Conservation (phyloP, 2,113 vertebrate species). For the Corydoras maculifer region DNA sequence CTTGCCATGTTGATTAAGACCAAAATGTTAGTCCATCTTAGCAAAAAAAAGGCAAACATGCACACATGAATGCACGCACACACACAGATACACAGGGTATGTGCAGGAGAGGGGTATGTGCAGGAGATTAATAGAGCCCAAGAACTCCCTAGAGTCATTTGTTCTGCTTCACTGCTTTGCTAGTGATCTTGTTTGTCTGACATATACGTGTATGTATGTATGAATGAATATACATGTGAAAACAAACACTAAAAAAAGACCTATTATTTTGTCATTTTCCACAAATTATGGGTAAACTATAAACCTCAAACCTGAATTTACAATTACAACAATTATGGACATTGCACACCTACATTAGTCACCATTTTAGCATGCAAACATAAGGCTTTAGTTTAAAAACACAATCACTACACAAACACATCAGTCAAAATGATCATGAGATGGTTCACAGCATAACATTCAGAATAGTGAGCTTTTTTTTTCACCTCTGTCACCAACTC, state of each 20-base stretch:
- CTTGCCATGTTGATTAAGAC: too few species aligned
- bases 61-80: background rate
- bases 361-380: conserved; percentile 11
- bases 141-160: conserved; percentile 22
- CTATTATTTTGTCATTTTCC: too few species aligned
- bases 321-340: background rate
- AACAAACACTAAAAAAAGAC: too few species aligned
- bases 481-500: conserved; percentile 91
- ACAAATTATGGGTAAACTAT: too few species aligned
- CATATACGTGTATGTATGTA: background rate
- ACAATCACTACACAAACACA: conserved; percentile 3
- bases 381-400: background rate
- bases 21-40: too few species aligned
- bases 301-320: background rate
- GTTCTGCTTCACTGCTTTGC: conserved; percentile 28
- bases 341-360: background rate
- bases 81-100: conserved; percentile 4
- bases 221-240: background rate
- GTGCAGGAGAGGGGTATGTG: background rate
- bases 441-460: conserved; percentile 46
- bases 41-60: background rate
- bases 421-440: background rate
- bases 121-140: conserved; percentile 4
- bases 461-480: conserved; percentile 51
- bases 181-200: conserved; percentile 27